Evolutionary conservation across 1,140 invertebrate genomes (phyloP), one percentile per base, ranked within the genome.

Genomic region (Oppia nitens): DNA sequence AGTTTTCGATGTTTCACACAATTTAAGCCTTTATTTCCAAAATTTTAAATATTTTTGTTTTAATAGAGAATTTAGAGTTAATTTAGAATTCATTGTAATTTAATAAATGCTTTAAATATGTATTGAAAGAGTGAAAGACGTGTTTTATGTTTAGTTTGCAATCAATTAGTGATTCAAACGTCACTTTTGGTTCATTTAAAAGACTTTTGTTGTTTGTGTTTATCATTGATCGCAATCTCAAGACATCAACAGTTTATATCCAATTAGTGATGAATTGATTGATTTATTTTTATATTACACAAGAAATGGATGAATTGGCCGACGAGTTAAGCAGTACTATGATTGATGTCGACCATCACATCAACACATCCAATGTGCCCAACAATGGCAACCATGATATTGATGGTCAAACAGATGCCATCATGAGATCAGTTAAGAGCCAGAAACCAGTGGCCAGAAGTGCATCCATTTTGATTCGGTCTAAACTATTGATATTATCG

Each of bases 261-360:
- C 6, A 9, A 40, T 40, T 40, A 9, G 6, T 40, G 32, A 40
- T 40, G 32, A 40, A 40, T 17, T 9, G 6, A 40, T 40, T 40
- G 6, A 40, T 9, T 40, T 9, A 9, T 40, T 40, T 9, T 40
- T 9, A 40, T 40, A 40, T 9, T 17, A 17, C 17, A 40, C 17
- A 40, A 40, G 17, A 9, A 40, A 57, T 57, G 56, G 56, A 57
- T 21, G 56, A 57, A 28, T 28, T 57, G 12, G 56, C 50, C 11
- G 56, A 57, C 25, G 56, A 57, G 40, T 47, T 57, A 20, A 57
- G 56, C 48, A 47, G 56, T 45, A 49, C 56, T 1, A 57, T 47
- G 2, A 27, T 57, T 21, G 56, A 57, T 23, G 56, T 20, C 11
- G 45, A 57, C 27, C 6, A 28, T 20, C n/a, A 24, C 23, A 17